These are phyloP conservation scores for Balearica regulorum DNA, from an alignment of 2,797 vertebrate genomes.

Conservation along the genomic window DNA sequence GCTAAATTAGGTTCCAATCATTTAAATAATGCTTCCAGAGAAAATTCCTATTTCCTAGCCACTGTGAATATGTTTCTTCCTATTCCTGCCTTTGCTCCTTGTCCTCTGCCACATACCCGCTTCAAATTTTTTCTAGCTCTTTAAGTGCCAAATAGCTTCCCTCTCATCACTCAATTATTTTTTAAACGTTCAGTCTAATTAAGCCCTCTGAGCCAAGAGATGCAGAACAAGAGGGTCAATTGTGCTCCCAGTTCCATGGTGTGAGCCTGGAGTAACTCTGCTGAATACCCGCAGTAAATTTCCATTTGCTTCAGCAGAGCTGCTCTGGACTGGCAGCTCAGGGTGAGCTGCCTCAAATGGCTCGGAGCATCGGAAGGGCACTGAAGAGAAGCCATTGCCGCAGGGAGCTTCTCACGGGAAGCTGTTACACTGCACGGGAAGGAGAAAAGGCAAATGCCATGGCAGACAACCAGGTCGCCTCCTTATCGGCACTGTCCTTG, in stretches of 20 bases:
- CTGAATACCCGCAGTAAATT: neutral
- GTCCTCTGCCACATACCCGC: neutral
- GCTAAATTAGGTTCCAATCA: neutral
- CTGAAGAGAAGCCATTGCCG: neutral
- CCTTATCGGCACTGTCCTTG: neutral
- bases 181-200: neutral
- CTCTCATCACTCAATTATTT: neutral
- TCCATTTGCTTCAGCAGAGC: neutral
- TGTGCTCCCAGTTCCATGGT: slow-evolving; percentile 19
- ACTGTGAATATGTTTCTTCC: neutral
- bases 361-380: neutral
- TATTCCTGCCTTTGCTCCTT: neutral
- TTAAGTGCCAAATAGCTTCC: neutral
- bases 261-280: neutral
- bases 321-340: neutral
- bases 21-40: neutral
- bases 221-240: slow-evolving; percentile 24
- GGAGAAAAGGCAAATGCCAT: neutral
- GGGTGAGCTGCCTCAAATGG: neutral
- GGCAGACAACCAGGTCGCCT: neutral
- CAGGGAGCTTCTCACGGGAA: neutral
- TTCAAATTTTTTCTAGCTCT: neutral
- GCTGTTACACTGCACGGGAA: neutral
- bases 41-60: neutral
- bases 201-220: neutral